phyloP scores from a whole-genome alignment of 2,113 vertebrate genomes.

The Collichthys lucidus region DNA sequence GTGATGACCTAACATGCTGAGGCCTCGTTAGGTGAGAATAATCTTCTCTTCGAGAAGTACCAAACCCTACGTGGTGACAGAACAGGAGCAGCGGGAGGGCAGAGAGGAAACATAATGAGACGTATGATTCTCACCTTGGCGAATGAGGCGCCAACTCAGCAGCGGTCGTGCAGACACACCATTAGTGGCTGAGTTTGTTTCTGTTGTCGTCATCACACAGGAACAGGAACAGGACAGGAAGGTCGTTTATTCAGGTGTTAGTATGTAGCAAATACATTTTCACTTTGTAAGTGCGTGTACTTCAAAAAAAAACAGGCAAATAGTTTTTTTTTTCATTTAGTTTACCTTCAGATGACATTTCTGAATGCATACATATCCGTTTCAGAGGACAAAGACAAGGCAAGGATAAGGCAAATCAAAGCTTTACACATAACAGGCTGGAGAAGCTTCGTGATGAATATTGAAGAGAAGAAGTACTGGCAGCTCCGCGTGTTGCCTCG shows the following conservation, averaged over 20 bases:
- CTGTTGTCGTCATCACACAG: too few relatives aligned
- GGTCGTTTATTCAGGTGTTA: not conserved
- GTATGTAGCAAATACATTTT: too few relatives aligned
- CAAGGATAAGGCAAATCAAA: not conserved
- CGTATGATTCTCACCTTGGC: too few relatives aligned
- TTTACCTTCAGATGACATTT: not conserved
- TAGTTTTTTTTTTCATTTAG: too few relatives aligned
- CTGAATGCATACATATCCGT: not conserved
- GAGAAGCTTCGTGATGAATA: not conserved
- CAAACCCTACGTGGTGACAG: not conserved
- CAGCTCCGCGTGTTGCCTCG: not conserved
- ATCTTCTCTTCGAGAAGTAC: not conserved
- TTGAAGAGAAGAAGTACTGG: not conserved
- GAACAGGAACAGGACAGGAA: not conserved
- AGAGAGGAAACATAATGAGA: not conserved
- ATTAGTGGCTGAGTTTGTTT: not conserved
- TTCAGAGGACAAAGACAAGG: not conserved
- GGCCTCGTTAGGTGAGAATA: too few relatives aligned
- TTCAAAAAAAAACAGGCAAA: too few relatives aligned
- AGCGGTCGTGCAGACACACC: not conserved
- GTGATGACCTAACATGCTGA: too few relatives aligned
- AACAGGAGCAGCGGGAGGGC: not conserved
- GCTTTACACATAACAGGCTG: not conserved
- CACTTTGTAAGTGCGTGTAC: too few relatives aligned
- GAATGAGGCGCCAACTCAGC: too few relatives aligned